Conservation (phyloP, 2,888 invertebrate species). For the Operophtera brumata region DNA sequence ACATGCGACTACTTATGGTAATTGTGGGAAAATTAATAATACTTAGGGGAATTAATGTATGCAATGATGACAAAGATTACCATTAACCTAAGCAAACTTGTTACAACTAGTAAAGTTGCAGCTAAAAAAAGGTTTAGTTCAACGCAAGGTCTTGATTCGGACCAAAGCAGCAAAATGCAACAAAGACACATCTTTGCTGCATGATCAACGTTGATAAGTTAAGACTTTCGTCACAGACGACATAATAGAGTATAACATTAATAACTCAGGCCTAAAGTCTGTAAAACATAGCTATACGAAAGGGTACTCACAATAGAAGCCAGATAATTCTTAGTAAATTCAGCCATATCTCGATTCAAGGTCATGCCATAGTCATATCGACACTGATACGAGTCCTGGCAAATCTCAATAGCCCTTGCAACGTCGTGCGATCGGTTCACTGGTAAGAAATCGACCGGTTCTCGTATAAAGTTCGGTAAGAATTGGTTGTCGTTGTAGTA, state of each 20-base stretch:
- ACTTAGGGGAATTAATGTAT: slow-evolving; percentile 6
- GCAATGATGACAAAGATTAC: neutral
- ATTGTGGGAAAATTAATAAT: slow-evolving; percentile 30
- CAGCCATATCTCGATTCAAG: slow-evolving; percentile 90
- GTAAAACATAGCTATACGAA: neutral
- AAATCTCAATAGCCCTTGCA: slow-evolving; percentile 84
- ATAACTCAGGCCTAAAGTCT: neutral
- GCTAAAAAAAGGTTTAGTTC: neutral
- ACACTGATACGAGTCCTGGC: slow-evolving; percentile 92
- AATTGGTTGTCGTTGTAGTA: slow-evolving; percentile 90
- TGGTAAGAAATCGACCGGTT: slow-evolving; percentile 87
- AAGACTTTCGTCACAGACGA: no score
- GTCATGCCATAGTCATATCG: slow-evolving; percentile 94
- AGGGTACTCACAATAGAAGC: slow-evolving; percentile 77
- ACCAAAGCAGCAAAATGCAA: no score
- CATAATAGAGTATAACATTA: no score
- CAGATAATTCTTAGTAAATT: slow-evolving; percentile 92
- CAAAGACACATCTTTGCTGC: no score
- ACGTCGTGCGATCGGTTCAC: slow-evolving; percentile 85
- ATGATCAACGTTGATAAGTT: no score
- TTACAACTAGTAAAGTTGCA: neutral
- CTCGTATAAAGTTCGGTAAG: slow-evolving; percentile 85
- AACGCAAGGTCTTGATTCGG: neutral
- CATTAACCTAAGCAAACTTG: no score
- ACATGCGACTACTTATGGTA: slow-evolving; percentile 40